Conservation (phyloP, 1,140 invertebrate species). For the Adoxophyes honmai region DNA sequence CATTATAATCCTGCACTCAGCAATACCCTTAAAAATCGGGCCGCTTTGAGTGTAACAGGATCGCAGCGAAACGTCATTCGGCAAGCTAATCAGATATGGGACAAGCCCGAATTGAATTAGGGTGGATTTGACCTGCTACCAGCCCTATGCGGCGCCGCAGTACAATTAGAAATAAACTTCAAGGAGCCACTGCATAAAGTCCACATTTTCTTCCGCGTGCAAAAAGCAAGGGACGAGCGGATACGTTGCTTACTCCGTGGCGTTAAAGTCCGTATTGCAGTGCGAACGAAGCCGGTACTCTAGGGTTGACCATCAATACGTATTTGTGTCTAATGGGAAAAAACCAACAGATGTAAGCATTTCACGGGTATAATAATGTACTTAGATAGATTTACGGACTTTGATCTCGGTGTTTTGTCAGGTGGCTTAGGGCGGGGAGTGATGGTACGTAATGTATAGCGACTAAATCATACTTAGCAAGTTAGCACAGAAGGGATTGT, state of each 20-base stretch:
- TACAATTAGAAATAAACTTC: slow-evolving; percentile 18
- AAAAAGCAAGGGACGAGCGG: slow-evolving; percentile 18
- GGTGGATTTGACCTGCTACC: slow-evolving; percentile 56
- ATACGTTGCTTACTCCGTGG: not conserved
- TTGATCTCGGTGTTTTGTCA: slow-evolving; percentile 65
- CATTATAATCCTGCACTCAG: slow-evolving; percentile 1
- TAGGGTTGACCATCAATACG: slow-evolving; percentile 62
- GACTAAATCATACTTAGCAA: not conserved
- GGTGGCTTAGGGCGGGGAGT: slow-evolving; percentile 34
- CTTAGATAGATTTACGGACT: slow-evolving; percentile 66
- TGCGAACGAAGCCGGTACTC: not conserved
- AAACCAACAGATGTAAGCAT: slow-evolving; percentile 71
- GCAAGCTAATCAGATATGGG: slow-evolving; percentile 63
- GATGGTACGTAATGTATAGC: not conserved
- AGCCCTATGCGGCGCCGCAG: slow-evolving; percentile 12
- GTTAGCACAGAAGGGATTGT: not conserved
- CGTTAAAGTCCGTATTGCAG: slow-evolving; percentile 20
- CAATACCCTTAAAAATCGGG: slow-evolving; percentile 1
- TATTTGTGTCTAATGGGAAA: slow-evolving; percentile 72
- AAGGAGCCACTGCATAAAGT: too few relatives aligned
- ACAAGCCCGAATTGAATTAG: slow-evolving; percentile 69
- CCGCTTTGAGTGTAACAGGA: slow-evolving; percentile 2
- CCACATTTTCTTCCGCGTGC: too few relatives aligned
- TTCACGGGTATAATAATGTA: slow-evolving; percentile 74
- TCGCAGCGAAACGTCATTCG: slow-evolving; percentile 36